Percentiles rank a stretch among this genome's conserved stretches.
Conservation (phyloP, 2,888 invertebrate genomes). For the Acleris cristana region DNA sequence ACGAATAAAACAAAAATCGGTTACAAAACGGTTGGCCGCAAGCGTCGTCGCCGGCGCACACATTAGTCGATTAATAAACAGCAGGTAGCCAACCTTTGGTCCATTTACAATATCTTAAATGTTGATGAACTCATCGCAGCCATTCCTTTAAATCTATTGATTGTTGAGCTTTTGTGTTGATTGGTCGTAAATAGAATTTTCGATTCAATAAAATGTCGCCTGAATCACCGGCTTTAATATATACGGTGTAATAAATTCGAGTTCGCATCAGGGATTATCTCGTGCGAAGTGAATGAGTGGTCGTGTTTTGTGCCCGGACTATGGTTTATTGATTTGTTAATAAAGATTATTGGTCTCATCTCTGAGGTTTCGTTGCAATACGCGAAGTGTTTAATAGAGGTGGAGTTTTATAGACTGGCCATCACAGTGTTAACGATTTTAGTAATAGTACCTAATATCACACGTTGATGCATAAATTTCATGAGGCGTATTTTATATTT, state of each 20-base stretch:
- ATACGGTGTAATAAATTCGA: slow-evolving; percentile 44
- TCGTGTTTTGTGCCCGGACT: slow-evolving; percentile 27
- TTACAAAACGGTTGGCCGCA: slow-evolving; percentile 33
- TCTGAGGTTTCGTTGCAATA: slow-evolving; percentile 13
- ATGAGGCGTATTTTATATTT: too few relatives aligned
- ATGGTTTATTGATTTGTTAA: slow-evolving; percentile 37
- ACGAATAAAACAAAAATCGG: slow-evolving; percentile 12
- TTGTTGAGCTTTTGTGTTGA: slow-evolving; percentile 57
- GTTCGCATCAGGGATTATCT: slow-evolving; percentile 35
- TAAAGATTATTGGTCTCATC: slow-evolving; percentile 30
- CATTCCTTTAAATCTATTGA: slow-evolving; percentile 68
- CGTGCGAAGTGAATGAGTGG: slow-evolving; percentile 19
- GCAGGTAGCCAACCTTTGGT: slow-evolving; percentile 74
- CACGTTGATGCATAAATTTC: too few relatives aligned
- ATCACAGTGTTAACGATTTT: too few relatives aligned
- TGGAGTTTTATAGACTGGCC: slow-evolving; percentile 24
- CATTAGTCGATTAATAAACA: slow-evolving; percentile 66
- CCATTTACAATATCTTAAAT: slow-evolving; percentile 70
- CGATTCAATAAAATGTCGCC: slow-evolving; percentile 55
- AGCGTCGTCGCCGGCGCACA: slow-evolving; percentile 28
- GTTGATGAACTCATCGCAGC: slow-evolving; percentile 77
- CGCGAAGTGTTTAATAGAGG: slow-evolving; percentile 29
- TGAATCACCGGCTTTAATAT: slow-evolving; percentile 51
- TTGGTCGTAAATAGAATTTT: slow-evolving; percentile 59
- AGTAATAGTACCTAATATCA: too few relatives aligned